Conservation (phyloP, 2,797 vertebrate genomes). For the Sylvia borin region DNA sequence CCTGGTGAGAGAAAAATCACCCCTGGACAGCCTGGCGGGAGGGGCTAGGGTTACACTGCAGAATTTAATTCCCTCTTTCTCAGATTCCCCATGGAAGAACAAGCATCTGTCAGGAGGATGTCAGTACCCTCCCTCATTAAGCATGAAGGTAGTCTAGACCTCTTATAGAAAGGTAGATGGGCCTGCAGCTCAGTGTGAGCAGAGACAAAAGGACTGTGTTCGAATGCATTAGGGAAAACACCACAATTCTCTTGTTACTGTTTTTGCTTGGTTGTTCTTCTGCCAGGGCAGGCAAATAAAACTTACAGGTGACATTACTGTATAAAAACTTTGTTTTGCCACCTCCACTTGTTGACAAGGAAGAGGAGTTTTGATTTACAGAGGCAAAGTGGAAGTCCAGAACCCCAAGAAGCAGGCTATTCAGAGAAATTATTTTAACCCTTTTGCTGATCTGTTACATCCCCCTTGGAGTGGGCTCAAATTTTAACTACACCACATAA, state of each 20-base stretch:
- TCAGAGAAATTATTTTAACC: not conserved
- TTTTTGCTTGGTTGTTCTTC: conserved; percentile 38
- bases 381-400: not conserved
- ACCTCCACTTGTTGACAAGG: not conserved
- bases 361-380: not conserved
- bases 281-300: conserved; percentile 62
- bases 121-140: not conserved
- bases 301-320: conserved; percentile 52
- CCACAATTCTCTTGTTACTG: conserved; percentile 17
- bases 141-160: not conserved
- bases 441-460: not conserved
- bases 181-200: not conserved
- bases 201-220: not conserved
- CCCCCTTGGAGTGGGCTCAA: not conserved
- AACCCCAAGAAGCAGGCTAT: not conserved
- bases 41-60: not conserved
- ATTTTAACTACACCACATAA: not conserved
- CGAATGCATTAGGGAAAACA: not conserved
- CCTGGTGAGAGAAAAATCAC: not conserved
- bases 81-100: not conserved
- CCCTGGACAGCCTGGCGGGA: not conserved
- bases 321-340: conserved; percentile 40
- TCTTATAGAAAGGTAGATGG: not conserved
- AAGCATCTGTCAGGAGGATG: not conserved
- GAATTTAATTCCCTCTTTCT: not conserved